phyloP scores from a whole-genome alignment of 2,888 invertebrate species.

The Apoda limacodes region DNA sequence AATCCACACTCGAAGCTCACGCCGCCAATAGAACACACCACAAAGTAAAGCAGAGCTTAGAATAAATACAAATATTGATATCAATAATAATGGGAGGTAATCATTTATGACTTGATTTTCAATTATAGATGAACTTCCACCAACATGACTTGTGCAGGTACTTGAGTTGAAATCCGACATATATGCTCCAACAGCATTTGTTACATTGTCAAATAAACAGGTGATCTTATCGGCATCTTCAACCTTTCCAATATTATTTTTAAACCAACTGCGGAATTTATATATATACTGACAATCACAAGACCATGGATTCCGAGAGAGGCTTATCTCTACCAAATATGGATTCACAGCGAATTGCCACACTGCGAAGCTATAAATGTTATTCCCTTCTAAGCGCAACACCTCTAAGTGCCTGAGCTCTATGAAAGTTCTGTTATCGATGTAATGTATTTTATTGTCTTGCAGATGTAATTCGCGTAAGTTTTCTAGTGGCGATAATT shows the following conservation, averaged over 20 bases:
- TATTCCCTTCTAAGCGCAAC: constrained; percentile 86
- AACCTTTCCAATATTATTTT: constrained; percentile 82
- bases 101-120: constrained; percentile 84
- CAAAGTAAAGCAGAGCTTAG: constrained; percentile 81
- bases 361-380: constrained; percentile 83
- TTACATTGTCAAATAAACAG: constrained; percentile 81
- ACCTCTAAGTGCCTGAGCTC: constrained; percentile 86
- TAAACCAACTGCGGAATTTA: constrained; percentile 83
- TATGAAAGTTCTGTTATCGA: constrained; percentile 88
- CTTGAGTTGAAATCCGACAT: constrained; percentile 84
- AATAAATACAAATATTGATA: constrained; percentile 82
- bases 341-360: constrained; percentile 89
- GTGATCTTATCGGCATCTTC: constrained; percentile 81
- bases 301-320: constrained; percentile 90
- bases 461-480: constrained; percentile 89
- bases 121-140: constrained; percentile 78
- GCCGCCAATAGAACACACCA: constrained; percentile 83
- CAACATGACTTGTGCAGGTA: constrained; percentile 79
- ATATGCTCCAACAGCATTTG: constrained; percentile 76
- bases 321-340: constrained; percentile 86
- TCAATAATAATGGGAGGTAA: constrained; percentile 81
- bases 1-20: constrained; percentile 86
- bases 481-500: constrained; percentile 84
- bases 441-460: constrained; percentile 83
- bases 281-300: constrained; percentile 90